A percentile compares a stretch with the other conserved stretches of the same genome.
Evolutionary conservation across 1,140 invertebrate genomes (phyloP).

Genomic region (Drosophila gunungcola): DNA sequence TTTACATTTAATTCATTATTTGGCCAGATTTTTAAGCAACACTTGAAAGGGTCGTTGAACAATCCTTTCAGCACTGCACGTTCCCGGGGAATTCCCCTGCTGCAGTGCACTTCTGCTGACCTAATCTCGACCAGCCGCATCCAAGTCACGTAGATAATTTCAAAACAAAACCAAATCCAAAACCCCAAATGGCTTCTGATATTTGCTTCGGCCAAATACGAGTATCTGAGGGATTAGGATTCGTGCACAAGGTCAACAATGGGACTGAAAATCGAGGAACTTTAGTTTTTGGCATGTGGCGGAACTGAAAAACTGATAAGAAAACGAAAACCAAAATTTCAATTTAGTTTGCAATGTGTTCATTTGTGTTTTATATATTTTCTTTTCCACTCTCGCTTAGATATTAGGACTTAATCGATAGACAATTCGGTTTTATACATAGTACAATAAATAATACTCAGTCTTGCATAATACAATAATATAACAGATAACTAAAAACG

Average conservation of each 20-base stretch:
- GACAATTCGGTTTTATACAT: slow-evolving; percentile 63
- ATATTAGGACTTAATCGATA: slow-evolving; percentile 70
- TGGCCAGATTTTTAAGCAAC: slow-evolving; percentile 15
- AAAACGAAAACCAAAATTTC: slow-evolving; percentile 16
- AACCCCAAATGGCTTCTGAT: slow-evolving; percentile 35
- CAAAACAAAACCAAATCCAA: slow-evolving; percentile 42
- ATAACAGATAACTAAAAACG: slow-evolving; percentile 73
- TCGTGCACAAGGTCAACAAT: slow-evolving; percentile 17
- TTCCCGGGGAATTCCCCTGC: slow-evolving; percentile 18
- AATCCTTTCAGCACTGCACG: slow-evolving; percentile 51
- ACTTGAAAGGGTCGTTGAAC: slow-evolving; percentile 29
- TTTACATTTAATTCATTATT: slow-evolving; percentile 12
- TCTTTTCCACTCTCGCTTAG: slow-evolving; percentile 37
- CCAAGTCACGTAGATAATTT: slow-evolving; percentile 55
- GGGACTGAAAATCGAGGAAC: slow-evolving; percentile 2
- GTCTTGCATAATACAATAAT: slow-evolving; percentile 69
- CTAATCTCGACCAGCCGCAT: slow-evolving; percentile 44
- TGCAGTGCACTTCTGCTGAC: slow-evolving; percentile 45
- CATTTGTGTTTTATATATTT: slow-evolving; percentile 34
- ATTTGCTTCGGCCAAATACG: slow-evolving; percentile 27
- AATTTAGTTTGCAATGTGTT: slow-evolving; percentile 25
- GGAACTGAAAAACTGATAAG: slow-evolving; percentile 19
- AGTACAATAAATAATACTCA: slow-evolving; percentile 79
- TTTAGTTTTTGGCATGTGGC: slow-evolving; percentile 3
- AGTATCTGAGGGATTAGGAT: slow-evolving; percentile 17